A percentile compares a stretch with the other conserved stretches of the same genome.
These are phyloP conservation scores for Centropus bengalensis DNA, from an alignment of 2,113 vertebrate genomes.

Conservation along the genomic window DNA sequence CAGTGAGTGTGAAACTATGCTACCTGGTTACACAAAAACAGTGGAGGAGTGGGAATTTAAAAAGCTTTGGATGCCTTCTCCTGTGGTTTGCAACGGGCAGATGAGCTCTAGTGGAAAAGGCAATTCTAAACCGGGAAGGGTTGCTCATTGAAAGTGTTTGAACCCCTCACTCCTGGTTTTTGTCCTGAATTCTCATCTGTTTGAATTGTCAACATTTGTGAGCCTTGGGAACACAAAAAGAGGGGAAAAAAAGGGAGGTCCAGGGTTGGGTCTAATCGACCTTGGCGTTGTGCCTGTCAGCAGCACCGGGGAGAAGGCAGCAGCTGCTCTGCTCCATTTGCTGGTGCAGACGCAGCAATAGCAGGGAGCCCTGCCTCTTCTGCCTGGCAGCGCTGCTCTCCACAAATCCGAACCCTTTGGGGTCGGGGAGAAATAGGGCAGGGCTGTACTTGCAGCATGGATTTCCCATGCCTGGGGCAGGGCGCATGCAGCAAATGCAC, in stretches of 20 bases:
- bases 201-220: background rate
- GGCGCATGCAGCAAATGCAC: background rate
- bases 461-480: background rate
- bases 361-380: background rate
- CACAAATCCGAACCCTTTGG: background rate
- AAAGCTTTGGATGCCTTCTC: background rate
- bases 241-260: background rate
- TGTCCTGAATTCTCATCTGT: background rate
- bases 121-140: background rate
- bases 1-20: background rate
- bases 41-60: background rate
- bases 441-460: background rate
- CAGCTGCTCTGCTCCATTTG: conserved; percentile 22
- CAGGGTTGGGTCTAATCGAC: background rate
- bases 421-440: background rate
- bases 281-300: conserved; percentile 27
- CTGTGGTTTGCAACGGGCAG: background rate
- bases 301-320: background rate
- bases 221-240: background rate
- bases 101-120: background rate
- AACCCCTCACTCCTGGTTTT: background rate
- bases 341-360: background rate
- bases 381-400: background rate
- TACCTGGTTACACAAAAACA: background rate
- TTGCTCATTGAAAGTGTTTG: background rate